phyloP scores from a whole-genome alignment of 2,113 vertebrate species.

The Grammomys dolichurus region DNA sequence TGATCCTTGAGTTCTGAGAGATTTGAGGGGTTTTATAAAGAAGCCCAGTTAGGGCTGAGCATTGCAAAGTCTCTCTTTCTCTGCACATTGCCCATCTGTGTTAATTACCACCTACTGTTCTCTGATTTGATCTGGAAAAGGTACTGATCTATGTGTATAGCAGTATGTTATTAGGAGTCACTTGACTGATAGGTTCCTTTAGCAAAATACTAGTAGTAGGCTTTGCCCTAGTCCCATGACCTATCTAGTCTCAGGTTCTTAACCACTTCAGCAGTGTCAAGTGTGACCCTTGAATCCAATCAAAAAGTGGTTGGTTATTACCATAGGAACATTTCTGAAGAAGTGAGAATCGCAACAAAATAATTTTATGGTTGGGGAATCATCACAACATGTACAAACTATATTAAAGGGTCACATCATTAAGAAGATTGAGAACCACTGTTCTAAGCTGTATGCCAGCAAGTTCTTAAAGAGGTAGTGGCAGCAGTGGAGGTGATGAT shows the following conservation, averaged over 20 bases:
- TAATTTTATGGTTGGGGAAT: no score
- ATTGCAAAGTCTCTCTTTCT: background rate
- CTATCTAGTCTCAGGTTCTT: background rate
- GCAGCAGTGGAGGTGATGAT: background rate
- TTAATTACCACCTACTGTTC: background rate
- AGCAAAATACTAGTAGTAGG: background rate
- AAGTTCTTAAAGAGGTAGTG: no score
- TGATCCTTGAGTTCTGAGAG: background rate
- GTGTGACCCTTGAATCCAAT: background rate
- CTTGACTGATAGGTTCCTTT: background rate
- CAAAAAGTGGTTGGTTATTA: background rate
- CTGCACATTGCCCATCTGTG: background rate
- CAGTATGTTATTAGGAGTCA: background rate
- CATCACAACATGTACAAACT: no score
- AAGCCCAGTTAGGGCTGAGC: background rate
- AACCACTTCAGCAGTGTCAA: background rate
- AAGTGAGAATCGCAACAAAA: no score
- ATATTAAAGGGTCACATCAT: no score
- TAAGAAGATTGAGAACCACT: no score
- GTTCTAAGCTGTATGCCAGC: no score
- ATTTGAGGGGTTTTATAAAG: background rate
- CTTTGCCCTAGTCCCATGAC: background rate
- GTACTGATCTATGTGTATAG: background rate
- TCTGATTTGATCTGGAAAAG: background rate
- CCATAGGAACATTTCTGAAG: background rate